A percentile compares a stretch with the other conserved stretches of the same genome.
phyloP scores from a whole-genome alignment of 2,888 invertebrate genomes.

The Xestobium rufovillosum region DNA sequence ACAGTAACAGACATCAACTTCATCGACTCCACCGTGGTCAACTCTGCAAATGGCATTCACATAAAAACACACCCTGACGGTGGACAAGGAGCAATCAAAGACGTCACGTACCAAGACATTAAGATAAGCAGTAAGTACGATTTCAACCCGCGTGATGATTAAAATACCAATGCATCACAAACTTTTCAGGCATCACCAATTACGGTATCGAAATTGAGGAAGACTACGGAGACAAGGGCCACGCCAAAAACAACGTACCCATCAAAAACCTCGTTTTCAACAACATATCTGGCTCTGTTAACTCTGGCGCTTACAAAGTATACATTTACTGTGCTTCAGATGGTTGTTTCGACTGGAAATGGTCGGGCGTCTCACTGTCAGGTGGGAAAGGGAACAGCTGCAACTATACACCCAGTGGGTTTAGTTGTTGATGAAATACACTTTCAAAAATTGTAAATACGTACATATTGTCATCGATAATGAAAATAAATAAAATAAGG shows the following conservation, averaged over 20 bases:
- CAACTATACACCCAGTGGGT: conserved; percentile 19
- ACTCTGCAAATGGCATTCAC: conserved; percentile 15
- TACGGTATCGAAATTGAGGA: conserved; percentile 24
- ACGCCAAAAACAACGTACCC: conserved; percentile 20
- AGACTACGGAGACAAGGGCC: conserved; percentile 21
- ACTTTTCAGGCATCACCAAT: conserved; percentile 18
- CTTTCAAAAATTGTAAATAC: too few species aligned
- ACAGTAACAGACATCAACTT: conserved; percentile 15
- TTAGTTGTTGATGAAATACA: conserved; percentile 20
- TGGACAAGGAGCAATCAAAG: conserved; percentile 12
- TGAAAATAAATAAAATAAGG: too few species aligned
- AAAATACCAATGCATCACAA: too few species aligned
- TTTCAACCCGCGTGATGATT: too few species aligned
- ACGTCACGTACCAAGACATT: conserved; percentile 18
- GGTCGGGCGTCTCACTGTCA: conserved; percentile 18
- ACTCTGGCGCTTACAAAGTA: conserved; percentile 12
- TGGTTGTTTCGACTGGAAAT: conserved; percentile 21
- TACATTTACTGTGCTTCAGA: conserved; percentile 20
- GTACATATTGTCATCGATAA: too few species aligned
- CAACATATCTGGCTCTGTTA: conserved; percentile 14
- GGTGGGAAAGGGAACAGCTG: conserved; percentile 15
- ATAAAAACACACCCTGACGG: conserved; percentile 20
- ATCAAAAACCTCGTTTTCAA: conserved; percentile 18
- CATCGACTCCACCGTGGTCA: conserved; percentile 13
- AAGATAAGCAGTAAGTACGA: conserved; percentile 11